Conservation (phyloP, 37 sponge, comb jelly and placozoan species). For the Tethya wilhelma region DNA sequence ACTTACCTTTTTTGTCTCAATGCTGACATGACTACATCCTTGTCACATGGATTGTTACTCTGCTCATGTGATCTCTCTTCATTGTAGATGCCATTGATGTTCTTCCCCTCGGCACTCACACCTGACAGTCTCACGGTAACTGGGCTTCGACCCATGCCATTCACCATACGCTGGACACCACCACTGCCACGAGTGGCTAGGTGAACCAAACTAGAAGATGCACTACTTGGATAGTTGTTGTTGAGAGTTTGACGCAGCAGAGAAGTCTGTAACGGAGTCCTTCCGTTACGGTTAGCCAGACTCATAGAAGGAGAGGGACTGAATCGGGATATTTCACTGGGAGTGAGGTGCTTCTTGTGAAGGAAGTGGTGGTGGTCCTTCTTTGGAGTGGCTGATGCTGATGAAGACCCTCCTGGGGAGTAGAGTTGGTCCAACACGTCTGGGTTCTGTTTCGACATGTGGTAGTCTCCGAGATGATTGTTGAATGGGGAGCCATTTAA, state of each 20-base stretch:
- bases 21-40: conserved; percentile 48
- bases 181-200: conserved; percentile 22
- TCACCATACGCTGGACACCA: not conserved
- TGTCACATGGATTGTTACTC: conserved; percentile 48
- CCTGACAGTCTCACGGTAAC: conserved; percentile 26
- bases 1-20: conserved; percentile 49
- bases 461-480: conserved; percentile 36
- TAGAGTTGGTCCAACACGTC: conserved; percentile 54
- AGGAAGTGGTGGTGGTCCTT: too few relatives aligned
- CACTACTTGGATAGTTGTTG: not conserved
- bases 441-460: conserved; percentile 61
- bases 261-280: not conserved
- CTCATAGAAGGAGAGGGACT: not conserved
- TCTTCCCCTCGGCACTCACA: not conserved
- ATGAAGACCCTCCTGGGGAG: conserved; percentile 2
- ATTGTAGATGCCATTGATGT: not conserved
- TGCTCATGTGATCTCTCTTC: not conserved
- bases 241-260: conserved; percentile 17
- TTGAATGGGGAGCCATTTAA: not conserved
- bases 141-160: conserved; percentile 16
- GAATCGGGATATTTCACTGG: not conserved
- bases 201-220: conserved; percentile 22
- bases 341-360: not conserved
- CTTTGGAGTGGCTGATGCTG: too few relatives aligned
- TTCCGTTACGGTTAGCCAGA: too few relatives aligned